Evolutionary conservation across 2,888 invertebrate genomes (phyloP).

Genomic region (Lasioglossum malachurum): DNA sequence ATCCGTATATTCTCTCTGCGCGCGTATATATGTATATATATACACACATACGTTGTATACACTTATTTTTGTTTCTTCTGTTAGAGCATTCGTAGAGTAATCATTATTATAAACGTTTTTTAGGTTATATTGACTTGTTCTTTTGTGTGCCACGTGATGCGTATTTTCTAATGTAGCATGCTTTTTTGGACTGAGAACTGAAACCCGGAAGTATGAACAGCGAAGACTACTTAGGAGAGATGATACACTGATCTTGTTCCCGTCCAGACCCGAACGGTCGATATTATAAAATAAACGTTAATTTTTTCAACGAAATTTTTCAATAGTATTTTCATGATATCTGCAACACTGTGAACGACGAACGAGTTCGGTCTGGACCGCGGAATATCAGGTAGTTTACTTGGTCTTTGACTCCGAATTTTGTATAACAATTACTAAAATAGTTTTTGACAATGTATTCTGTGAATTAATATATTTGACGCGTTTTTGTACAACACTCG

Average conservation of each 20-base stretch:
- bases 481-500: constrained; percentile 78
- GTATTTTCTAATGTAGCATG: constrained; percentile 81
- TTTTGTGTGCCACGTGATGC: constrained; percentile 80
- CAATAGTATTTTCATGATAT: neutral
- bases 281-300: neutral
- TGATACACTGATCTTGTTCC: constrained; percentile 43
- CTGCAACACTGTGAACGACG: neutral
- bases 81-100: constrained; percentile 74
- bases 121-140: constrained; percentile 73
- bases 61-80: constrained; percentile 42
- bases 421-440: constrained; percentile 59
- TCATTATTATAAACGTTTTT: constrained; percentile 71
- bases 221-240: constrained; percentile 60
- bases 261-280: constrained; percentile 44
- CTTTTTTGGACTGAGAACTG: constrained; percentile 73
- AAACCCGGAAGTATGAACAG: constrained; percentile 61
- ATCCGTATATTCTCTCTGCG: constrained; percentile 11
- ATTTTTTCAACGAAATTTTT: neutral
- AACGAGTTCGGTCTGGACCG: constrained; percentile 60
- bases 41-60: constrained; percentile 32
- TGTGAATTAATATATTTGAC: constrained; percentile 61
- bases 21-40: constrained; percentile 11
- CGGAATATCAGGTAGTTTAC: constrained; percentile 58
- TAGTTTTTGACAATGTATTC: constrained; percentile 61
- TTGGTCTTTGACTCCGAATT: constrained; percentile 47